phyloP scores from a whole-genome alignment of 2,113 vertebrate genomes.

The Ictidomys tridecemlineatus region DNA sequence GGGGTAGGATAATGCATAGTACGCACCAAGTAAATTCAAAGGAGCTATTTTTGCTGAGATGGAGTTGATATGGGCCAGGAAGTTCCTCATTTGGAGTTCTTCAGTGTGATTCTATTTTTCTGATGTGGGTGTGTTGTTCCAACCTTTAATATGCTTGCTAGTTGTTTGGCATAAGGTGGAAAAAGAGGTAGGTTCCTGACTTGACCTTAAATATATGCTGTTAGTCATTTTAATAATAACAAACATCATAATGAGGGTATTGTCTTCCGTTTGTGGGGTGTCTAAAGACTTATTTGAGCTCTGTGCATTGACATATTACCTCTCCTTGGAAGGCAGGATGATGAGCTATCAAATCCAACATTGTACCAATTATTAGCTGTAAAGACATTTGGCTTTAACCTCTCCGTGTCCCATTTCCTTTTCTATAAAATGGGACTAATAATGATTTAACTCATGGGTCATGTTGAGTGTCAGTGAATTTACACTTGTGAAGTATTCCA shows the following conservation, averaged over 20 bases:
- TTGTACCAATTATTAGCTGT: background rate
- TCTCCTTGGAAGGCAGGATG: background rate
- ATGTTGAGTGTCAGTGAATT: background rate
- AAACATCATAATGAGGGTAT: background rate
- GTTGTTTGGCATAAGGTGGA: background rate
- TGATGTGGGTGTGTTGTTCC: background rate
- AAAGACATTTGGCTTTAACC: background rate
- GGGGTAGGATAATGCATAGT: slow-evolving; percentile 17
- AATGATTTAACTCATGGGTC: background rate
- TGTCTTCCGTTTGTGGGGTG: background rate
- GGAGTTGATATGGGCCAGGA: background rate
- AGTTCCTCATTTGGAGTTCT: background rate
- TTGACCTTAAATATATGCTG: background rate
- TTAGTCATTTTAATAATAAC: background rate
- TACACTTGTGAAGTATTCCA: background rate
- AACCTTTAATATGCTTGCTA: background rate
- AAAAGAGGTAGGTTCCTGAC: background rate
- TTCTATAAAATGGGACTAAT: background rate
- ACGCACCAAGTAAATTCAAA: slow-evolving; percentile 69
- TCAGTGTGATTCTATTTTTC: background rate
- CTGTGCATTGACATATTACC: no score
- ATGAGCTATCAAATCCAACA: background rate
- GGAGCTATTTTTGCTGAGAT: background rate
- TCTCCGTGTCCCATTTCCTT: background rate
- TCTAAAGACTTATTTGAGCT: background rate